phyloP scores from a whole-genome alignment of 1,140 invertebrate genomes.

The Leguminivora glycinivorella region DNA sequence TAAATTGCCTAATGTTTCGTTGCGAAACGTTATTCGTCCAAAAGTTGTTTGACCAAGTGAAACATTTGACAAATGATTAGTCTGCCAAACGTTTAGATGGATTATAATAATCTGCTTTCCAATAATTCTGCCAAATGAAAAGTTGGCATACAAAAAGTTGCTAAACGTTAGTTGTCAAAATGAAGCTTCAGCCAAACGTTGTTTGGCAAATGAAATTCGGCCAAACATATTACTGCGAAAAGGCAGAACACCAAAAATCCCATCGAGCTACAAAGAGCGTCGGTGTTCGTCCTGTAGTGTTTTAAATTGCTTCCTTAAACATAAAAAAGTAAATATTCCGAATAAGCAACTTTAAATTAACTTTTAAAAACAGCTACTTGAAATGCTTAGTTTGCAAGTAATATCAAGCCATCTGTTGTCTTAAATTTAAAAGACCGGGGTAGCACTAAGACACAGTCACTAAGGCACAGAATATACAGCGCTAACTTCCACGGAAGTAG shows the following conservation, averaged over 20 bases:
- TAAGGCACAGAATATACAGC: background rate
- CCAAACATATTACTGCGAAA: too few species aligned
- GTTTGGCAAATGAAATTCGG: too few species aligned
- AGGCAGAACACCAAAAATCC: background rate
- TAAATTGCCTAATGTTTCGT: too few species aligned
- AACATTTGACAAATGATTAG: too few species aligned
- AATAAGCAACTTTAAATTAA: constrained; percentile 4
- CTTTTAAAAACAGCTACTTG: background rate
- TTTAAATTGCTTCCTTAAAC: background rate
- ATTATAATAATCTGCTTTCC: too few species aligned
- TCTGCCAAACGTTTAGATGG: too few species aligned
- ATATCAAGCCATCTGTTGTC: constrained; percentile 25
- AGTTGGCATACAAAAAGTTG: too few species aligned
- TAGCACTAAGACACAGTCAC: background rate
- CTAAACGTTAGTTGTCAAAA: too few species aligned
- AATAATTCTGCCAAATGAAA: too few species aligned
- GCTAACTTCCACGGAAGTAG: background rate
- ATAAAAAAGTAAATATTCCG: background rate
- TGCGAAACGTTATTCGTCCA: too few species aligned
- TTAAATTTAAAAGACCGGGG: constrained; percentile 6
- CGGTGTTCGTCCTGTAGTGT: background rate
- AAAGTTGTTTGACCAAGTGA: too few species aligned
- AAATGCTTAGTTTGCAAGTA: constrained; percentile 18
- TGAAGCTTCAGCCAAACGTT: too few species aligned
- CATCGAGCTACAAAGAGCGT: background rate